These are phyloP conservation scores for Bombus picipes DNA, from an alignment of 1,140 invertebrate species.

Conservation along the genomic window DNA sequence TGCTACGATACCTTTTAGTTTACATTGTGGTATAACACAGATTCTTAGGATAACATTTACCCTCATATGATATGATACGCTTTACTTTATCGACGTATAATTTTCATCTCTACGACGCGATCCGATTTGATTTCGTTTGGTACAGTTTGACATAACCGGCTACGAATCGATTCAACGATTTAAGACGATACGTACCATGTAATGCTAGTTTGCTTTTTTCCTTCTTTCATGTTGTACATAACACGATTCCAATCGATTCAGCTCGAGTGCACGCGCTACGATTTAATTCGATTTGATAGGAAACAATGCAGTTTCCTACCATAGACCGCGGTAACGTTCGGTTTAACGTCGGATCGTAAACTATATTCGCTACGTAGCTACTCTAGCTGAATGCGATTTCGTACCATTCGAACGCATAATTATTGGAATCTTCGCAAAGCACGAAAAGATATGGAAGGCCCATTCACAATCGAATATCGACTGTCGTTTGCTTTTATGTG, in stretches of 20 bases:
- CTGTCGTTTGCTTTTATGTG: neutral
- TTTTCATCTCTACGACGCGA: neutral
- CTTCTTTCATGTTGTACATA: neutral
- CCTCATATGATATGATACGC: neutral
- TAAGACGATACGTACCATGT: neutral
- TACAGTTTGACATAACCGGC: neutral
- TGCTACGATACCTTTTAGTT: neutral
- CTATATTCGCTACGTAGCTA: neutral
- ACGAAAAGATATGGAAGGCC: neutral
- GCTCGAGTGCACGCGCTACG: neutral
- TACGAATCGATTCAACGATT: neutral
- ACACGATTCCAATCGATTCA: neutral
- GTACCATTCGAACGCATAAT: neutral
- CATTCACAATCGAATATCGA: constrained; percentile 19
- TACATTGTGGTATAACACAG: too few relatives aligned
- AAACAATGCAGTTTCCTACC: neutral
- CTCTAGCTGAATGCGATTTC: neutral
- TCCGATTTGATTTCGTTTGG: neutral
- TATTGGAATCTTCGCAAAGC: neutral
- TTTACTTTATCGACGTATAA: too few relatives aligned
- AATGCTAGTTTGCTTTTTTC: neutral
- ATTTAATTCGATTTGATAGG: neutral
- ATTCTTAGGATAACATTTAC: neutral
- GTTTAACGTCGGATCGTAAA: neutral
- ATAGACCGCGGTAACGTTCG: neutral